Evolutionary conservation across 1,140 invertebrate species (phyloP).

Genomic region (Phenacoccus solenopsis): DNA sequence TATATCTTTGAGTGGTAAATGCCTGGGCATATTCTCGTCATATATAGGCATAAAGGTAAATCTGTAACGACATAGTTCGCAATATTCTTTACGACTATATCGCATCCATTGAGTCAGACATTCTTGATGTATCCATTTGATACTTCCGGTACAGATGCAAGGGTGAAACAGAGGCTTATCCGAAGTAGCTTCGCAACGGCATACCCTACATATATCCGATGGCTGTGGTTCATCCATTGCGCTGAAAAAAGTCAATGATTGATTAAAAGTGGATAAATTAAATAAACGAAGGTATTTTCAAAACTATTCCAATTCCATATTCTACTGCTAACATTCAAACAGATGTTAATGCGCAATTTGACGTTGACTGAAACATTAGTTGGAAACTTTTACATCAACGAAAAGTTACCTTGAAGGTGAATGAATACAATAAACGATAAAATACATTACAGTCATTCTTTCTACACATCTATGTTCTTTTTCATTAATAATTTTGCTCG

Average conservation of each 20-base stretch:
- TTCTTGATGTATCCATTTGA: conserved; percentile 97
- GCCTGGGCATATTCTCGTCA: conserved; percentile 95
- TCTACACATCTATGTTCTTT: no score
- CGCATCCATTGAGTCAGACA: conserved; percentile 81
- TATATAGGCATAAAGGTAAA: conserved; percentile 99
- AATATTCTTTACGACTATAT: conserved; percentile 96
- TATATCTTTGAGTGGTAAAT: conserved; percentile 82
- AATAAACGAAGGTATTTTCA: not conserved
- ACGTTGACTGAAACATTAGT: not conserved
- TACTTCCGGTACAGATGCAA: conserved; percentile 96
- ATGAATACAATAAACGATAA: no score
- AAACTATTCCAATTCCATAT: not conserved
- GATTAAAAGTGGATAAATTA: no score
- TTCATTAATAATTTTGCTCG: no score
- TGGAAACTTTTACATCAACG: no score
- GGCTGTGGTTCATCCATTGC: conserved; percentile 38
- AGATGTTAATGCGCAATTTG: not conserved
- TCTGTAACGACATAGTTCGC: conserved; percentile 93
- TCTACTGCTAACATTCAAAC: not conserved
- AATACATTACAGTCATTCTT: no score
- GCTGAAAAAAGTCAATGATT: conserved; percentile 53
- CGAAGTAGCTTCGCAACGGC: conserved; percentile 75
- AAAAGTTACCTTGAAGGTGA: no score
- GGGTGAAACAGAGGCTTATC: conserved; percentile 91
- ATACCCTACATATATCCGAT: conserved; percentile 91